Evolutionary conservation across 2,797 vertebrate genomes (phyloP), one percentile per base, ranked within the genome.

Genomic region (Myripristis jacobus): DNA sequence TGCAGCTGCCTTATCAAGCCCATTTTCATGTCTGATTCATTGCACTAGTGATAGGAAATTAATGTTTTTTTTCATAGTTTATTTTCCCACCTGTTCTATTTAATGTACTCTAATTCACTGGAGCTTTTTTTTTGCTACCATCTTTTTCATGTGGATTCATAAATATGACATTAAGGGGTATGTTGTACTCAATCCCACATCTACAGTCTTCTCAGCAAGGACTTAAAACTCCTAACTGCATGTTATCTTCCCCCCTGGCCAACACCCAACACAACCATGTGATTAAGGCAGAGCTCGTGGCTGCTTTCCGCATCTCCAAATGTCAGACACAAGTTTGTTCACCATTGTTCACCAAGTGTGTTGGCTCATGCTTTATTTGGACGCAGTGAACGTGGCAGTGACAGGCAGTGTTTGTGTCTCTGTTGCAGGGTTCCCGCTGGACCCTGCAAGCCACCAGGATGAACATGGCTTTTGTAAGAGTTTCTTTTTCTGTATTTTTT

Each of bases 401-500:
- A 54, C 22, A 58, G 18, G 13, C 22, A 13, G 12, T 47, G 43
- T 73, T 64, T n/a, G n/a, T n/a, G 63, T 34, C 38, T 77, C 51
- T 63, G 1, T 80, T 53, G 46, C 84, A 99, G 98, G 98, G 98
- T 47, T 99, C 98, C 66, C 95, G 98, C 25, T 99, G 98, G 98
- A 99, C 97, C 11, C 92, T 99, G 27, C 98, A 99, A 81, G 96
- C 97, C 56, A 97, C 95, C 13, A 94, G 94, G 89, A 99, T 99
- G 98, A 95, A 98, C 90, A 84, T 96, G 88, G 92, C 96, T 81
- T 93, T 99, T 88, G 98, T 99, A 93, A 97, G 97, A 55, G 6
- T 55, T 68, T 34, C 13, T 25, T 56, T 25, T 16, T 0, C 18
- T 63, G 1, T 52, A 10, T 15, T 65, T 11, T n/a, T n/a, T n/a